These are phyloP conservation scores for Empidonax traillii DNA, from an alignment of 2,113 vertebrate species.

Conservation along the genomic window DNA sequence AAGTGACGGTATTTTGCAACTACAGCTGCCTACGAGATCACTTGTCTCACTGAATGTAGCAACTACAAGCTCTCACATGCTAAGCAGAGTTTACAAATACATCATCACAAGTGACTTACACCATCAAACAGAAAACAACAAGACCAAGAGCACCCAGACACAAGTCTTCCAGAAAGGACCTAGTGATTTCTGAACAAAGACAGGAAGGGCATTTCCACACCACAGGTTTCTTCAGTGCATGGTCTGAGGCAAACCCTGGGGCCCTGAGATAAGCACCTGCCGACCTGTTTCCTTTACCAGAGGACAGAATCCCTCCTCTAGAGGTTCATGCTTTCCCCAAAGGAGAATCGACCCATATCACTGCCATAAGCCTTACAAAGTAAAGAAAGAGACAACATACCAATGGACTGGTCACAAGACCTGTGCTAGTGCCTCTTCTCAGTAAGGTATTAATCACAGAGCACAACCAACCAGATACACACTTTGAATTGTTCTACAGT, in stretches of 20 bases:
- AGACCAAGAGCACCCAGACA: not conserved
- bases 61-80: not conserved
- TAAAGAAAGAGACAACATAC: not conserved
- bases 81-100: not conserved
- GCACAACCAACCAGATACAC: not conserved
- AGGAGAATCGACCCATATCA: rapidly evolving
- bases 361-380: not conserved
- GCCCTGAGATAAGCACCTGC: not conserved
- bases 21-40: not conserved
- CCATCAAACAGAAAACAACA: not conserved
- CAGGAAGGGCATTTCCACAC: not conserved
- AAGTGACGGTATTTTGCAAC: not conserved
- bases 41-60: not conserved
- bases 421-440: not conserved
- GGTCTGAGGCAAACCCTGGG: not conserved
- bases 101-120: not conserved
- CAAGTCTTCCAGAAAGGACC: not conserved
- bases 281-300: not conserved
- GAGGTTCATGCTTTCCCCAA: not conserved
- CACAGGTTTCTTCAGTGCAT: not conserved
- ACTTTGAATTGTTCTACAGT: not conserved
- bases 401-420: not conserved
- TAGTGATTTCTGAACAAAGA: not conserved
- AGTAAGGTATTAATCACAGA: rapidly evolving
- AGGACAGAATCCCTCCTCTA: not conserved